Conservation (phyloP, 37 sponge, comb jelly and placozoan species). For the Halichondria panicea region DNA sequence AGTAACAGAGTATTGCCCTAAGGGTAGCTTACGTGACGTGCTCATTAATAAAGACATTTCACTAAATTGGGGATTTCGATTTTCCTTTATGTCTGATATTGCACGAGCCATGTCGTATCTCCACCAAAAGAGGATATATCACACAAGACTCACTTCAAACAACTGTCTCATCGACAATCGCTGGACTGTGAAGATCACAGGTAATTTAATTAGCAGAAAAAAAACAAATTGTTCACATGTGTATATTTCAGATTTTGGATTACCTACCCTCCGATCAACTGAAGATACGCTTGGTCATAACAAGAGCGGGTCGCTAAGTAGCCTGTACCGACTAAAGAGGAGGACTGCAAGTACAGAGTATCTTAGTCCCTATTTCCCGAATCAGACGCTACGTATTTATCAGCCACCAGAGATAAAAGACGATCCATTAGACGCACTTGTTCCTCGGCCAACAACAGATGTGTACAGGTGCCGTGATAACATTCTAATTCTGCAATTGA, state of each 20-base stretch:
- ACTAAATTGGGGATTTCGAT: constrained; percentile 89
- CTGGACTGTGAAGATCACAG: constrained; percentile 91
- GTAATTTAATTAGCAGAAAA: too few relatives aligned
- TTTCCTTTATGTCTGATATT: constrained; percentile 88
- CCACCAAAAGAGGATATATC: constrained; percentile 63
- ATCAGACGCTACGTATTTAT: too few relatives aligned
- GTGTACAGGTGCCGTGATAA: constrained; percentile 61
- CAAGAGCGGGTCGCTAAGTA: too few relatives aligned
- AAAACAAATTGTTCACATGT: too few relatives aligned
- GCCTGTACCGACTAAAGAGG: too few relatives aligned
- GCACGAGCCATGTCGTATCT: constrained; percentile 84
- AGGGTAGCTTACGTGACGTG: constrained; percentile 93
- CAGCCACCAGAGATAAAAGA: too few relatives aligned
- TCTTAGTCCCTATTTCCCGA: too few relatives aligned
- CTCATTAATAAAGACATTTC: constrained; percentile 91
- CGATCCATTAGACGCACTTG: too few relatives aligned
- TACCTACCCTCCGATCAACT: constrained; percentile 42
- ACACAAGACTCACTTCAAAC: constrained; percentile 77
- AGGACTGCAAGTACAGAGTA: too few relatives aligned
- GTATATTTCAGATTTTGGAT: constrained; percentile 57
- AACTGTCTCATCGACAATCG: constrained; percentile 92
- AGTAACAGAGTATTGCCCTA: constrained; percentile 89
- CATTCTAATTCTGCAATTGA: not conserved
- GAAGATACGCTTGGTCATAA: too few relatives aligned
- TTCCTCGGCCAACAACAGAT: constrained; percentile 45